phyloP scores from a whole-genome alignment of 2,113 vertebrate genomes.

The Dipodomys merriami region DNA sequence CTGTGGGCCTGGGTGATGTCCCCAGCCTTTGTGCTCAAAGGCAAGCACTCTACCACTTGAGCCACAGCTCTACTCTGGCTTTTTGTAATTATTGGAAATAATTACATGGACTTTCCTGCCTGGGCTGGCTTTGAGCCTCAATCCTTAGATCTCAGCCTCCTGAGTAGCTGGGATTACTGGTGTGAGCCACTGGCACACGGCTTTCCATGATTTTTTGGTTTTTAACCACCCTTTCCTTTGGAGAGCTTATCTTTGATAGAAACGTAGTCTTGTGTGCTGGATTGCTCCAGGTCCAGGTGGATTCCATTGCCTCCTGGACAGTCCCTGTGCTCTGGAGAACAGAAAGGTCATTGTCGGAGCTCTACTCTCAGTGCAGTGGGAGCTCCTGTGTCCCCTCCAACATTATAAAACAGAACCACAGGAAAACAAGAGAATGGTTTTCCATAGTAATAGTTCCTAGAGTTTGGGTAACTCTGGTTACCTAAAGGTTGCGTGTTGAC shows the following conservation, averaged over 20 bases:
- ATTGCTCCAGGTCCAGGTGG: not conserved
- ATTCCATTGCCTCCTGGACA: not conserved
- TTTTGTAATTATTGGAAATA: no score
- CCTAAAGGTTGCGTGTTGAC: not conserved
- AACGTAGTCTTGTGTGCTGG: not conserved
- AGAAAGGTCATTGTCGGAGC: not conserved
- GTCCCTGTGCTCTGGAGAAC: not conserved
- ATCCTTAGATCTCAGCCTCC: no score
- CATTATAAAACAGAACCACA: not conserved
- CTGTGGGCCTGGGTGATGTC: no score
- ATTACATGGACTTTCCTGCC: no score
- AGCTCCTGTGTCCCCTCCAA: not conserved
- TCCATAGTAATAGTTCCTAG: not conserved
- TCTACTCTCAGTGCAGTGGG: not conserved
- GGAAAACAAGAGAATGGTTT: accelerated
- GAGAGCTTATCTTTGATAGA: no score
- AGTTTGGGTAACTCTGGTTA: not conserved
- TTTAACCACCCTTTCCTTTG: not conserved
- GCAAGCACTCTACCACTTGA: no score
- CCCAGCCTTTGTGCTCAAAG: no score
- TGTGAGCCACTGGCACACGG: no score
- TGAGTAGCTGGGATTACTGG: no score
- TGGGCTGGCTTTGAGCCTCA: no score
- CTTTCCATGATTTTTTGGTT: no score
- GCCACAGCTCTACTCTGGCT: no score